Conservation (phyloP, 2,888 invertebrate genomes). For the Spialia ferax region DNA sequence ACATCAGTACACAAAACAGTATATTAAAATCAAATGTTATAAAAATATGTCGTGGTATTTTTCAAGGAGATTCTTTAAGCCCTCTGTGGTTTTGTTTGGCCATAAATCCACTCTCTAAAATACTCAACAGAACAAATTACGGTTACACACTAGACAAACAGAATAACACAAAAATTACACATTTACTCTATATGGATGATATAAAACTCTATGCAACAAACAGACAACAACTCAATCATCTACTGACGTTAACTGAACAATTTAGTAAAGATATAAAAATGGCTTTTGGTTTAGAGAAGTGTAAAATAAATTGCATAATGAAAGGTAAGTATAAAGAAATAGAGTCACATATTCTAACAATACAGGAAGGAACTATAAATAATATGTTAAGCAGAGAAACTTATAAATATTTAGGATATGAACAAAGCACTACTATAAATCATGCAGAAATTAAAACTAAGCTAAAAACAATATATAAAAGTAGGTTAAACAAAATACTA, state of each 20-base stretch:
- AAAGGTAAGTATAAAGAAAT: not conserved
- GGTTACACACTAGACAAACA: not conserved
- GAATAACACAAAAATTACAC: too few species aligned
- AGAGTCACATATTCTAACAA: not conserved
- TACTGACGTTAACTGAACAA: not conserved
- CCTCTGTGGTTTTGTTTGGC: not conserved
- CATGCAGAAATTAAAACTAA: not conserved
- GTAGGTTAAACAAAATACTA: not conserved
- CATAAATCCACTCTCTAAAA: not conserved
- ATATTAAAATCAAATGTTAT: not conserved
- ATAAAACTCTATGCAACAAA: too few species aligned
- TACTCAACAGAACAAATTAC: not conserved
- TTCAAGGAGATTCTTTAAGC: not conserved
- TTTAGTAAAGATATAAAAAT: not conserved
- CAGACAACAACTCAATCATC: too few species aligned
- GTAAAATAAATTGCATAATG: not conserved
- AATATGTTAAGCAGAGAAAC: not conserved
- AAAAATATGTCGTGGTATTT: not conserved
- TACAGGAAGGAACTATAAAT: not conserved
- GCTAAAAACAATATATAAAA: not conserved
- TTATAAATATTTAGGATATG: not conserved
- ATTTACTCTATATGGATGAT: too few species aligned
- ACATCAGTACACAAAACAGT: not conserved
- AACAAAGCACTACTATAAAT: not conserved
- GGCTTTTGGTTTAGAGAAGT: not conserved